Evolutionary conservation across 1,140 invertebrate species (phyloP), one percentile per base, ranked within the genome.

Genomic region (Orchestia grillus): DNA sequence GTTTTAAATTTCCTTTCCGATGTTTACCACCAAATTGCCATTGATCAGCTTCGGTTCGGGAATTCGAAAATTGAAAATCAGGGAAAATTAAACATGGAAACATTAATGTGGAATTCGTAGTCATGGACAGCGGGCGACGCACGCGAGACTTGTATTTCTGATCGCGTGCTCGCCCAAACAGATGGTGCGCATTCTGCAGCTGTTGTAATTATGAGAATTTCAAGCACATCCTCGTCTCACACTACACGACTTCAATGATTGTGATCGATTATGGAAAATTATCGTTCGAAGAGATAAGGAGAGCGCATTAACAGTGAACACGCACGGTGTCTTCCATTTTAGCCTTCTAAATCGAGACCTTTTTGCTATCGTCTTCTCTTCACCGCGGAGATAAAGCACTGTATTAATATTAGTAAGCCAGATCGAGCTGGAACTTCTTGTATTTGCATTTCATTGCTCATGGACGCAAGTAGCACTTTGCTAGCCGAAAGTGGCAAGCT

Each of bases 131-230:
- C 28, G 36, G 62, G 28, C 62, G 28, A 77, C 62, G 62, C 62
- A 77, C 62, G 36, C 62, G 62, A 77, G 62, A 77, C 88, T 41
- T 42, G 15, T 42, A 6, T 42, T 90, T 90, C n/a, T 15, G 88
- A 90, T 94, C 43, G 92, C 92, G 92, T 94, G 92, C 44, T 94
- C 43, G 40, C 44, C 44, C 36, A 45, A 94, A 94, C 92, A 94
- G 92, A 44, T 94, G 92, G 92, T 47, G 92, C 41, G 43, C 92
- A 47, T 47, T 94, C 43, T n/a, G 44, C 92, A 94, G 92, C 92
- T 94, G 92, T 94, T 94, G 41, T 45, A 94, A 94, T 94, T 47
- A 94, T 94, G 92, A 94, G 92, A 94, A 94, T 94, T 94, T 45
- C 44, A 45, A 94, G 44, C 92, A 94, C 92, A 47, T 94, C 44